These are phyloP conservation scores for Zoanthus solanderi DNA, from an alignment of 92 coral and sea anemone genomes.

Conservation along the genomic window DNA sequence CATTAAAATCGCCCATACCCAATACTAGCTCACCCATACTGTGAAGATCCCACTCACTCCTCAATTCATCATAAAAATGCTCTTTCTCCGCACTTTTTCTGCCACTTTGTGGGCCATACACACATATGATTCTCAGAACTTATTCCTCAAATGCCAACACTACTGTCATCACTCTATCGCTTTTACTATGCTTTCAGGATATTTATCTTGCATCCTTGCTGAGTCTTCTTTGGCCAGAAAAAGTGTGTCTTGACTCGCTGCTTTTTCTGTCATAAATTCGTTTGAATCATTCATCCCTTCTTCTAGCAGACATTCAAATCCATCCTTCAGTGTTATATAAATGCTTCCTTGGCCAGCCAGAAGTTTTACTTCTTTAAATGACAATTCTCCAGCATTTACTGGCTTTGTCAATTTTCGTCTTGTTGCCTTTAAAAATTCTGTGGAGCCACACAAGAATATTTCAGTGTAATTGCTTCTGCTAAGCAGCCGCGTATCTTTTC, in stretches of 20 bases:
- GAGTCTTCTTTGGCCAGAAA: background rate
- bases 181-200: too few species aligned
- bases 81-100: too few species aligned
- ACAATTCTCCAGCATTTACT: slow-evolving; percentile 44
- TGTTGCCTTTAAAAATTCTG: slow-evolving; percentile 34
- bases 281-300: slow-evolving; percentile 1
- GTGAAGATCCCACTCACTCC: too few species aligned
- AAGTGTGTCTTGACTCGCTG: background rate
- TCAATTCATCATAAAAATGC: too few species aligned
- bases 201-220: too few species aligned
- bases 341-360: slow-evolving; percentile 54
- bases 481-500: slow-evolving; percentile 32
- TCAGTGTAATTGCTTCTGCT: slow-evolving; percentile 16
- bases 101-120: too few species aligned
- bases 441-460: slow-evolving; percentile 43
- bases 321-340: slow-evolving; percentile 44
- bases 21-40: too few species aligned
- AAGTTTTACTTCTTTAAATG: slow-evolving; percentile 48
- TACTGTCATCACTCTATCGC: too few species aligned
- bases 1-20: too few species aligned
- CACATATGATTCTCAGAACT: too few species aligned
- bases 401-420: slow-evolving; percentile 12
- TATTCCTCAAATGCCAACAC: too few species aligned
- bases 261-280: background rate
- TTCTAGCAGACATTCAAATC: slow-evolving; percentile 50